Base-by-base conservation (phyloP, 2,797 vertebrate species). In the Sciurus carolinensis region DNA sequence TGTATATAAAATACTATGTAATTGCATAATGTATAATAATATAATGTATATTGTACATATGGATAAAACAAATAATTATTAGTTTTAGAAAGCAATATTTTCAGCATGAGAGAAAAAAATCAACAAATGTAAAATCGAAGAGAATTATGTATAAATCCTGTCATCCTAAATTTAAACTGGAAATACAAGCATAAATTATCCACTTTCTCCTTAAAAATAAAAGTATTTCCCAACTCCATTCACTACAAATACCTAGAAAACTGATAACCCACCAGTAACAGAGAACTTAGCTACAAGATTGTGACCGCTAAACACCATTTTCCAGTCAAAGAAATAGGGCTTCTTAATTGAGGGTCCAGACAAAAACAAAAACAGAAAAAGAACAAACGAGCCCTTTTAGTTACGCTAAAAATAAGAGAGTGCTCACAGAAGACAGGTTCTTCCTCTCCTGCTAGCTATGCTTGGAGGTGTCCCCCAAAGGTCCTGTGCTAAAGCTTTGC, bases 141-240 rank as follows among this genome's bases (percentile, higher is more conserved):
- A 91, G 39, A 36, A 42, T 26, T 50, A 80, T 73, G 33, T 36
- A 39, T 17, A 72, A 84, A 42, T 7, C 9, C 39, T 8, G 36
- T 57, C 67, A 62, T 57, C 57, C 42, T 69, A 81, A 67, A 73
- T 89, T 75, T 92, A 73, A 96, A 13, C 72, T 94, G 50, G 39
- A 92, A 85, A 85, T 54, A 67, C 13, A 80, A 85, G 11, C 22
- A 75, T n/a, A 11, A 94, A 77, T 90, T 59, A 44, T 50, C 12
- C 33, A 50, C n/a, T 52, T 79, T 59, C 82, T 79, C 62, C 76
- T 71, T n/a, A n/a, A 92, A 86, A 75, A 22, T 18, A 94, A 94
- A 59, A 57, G 24, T 77, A 50, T 62, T 85, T 90, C 26, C 59
- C 50, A 76, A 47, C 18, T 77, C 52, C 76, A 22, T 39, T 39